Evolutionary conservation across 2,888 invertebrate genomes (phyloP).

Genomic region (Allygus modestus): DNA sequence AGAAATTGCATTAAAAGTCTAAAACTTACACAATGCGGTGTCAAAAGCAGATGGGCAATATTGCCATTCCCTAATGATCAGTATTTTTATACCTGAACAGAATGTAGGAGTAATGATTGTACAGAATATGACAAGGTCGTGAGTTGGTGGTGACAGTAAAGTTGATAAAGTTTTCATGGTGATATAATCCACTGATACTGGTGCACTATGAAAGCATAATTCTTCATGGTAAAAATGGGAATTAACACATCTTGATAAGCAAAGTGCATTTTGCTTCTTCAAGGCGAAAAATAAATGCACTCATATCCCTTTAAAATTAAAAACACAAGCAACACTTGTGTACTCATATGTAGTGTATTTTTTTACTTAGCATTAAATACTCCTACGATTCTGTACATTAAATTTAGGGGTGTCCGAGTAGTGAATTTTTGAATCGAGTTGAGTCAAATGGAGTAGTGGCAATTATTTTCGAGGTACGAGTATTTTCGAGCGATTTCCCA

Average conservation of each 20-base stretch:
- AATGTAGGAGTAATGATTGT: not conserved
- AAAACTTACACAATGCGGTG: not conserved
- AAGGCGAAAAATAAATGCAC: too few species aligned
- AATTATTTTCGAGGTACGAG: too few species aligned
- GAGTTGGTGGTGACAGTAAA: slow-evolving; percentile 16
- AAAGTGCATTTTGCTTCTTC: too few species aligned
- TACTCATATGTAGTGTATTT: too few species aligned
- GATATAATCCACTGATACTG: not conserved
- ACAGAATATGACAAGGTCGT: slow-evolving; percentile 27
- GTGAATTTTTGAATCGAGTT: too few species aligned
- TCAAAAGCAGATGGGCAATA: not conserved
- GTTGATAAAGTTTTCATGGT: slow-evolving; percentile 25
- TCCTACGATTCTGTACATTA: too few species aligned
- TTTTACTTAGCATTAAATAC: too few species aligned
- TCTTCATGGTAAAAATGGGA: not conserved
- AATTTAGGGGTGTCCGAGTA: too few species aligned
- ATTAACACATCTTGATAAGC: not conserved
- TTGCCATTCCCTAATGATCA: not conserved
- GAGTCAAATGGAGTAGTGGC: too few species aligned
- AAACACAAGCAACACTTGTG: too few species aligned
- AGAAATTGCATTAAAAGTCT: not conserved
- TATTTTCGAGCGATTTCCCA: too few species aligned
- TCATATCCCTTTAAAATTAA: too few species aligned
- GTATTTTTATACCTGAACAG: slow-evolving; percentile 1
- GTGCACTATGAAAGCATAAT: slow-evolving; percentile 4